phyloP scores from a whole-genome alignment of 2,113 vertebrate species.

The Cynocephalus volans region DNA sequence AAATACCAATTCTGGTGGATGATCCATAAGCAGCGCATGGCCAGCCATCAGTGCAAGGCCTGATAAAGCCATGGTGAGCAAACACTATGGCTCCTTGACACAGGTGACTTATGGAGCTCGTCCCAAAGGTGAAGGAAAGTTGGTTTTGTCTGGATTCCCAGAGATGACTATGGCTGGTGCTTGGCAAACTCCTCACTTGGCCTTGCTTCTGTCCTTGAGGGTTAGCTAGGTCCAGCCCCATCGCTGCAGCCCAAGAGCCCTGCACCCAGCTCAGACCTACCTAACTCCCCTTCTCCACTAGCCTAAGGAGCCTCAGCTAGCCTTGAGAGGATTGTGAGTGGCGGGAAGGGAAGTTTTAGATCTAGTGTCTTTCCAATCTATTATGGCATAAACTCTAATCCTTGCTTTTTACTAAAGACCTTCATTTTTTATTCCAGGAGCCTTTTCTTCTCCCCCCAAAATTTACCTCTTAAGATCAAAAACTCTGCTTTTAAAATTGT shows the following conservation, averaged over 20 bases:
- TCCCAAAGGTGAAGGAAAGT: background rate
- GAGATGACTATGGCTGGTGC: background rate
- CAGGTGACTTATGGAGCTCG: background rate
- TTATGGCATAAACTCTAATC: background rate
- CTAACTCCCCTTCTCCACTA: background rate
- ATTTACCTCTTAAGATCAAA: slow-evolving; percentile 67
- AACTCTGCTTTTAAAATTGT: slow-evolving; percentile 69
- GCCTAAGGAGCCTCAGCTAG: background rate
- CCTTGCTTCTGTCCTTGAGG: background rate
- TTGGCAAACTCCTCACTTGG: background rate
- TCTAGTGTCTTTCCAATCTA: background rate
- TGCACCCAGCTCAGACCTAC: background rate
- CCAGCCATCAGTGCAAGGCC: background rate
- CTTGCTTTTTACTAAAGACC: background rate
- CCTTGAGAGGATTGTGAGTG: background rate
- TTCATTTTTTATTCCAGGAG: slow-evolving; percentile 41
- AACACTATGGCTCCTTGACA: fast-evolving
- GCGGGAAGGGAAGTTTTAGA: background rate
- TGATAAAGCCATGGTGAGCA: fast-evolving
- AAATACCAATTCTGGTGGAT: fast-evolving
- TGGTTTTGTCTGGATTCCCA: background rate
- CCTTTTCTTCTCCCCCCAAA: slow-evolving; percentile 66
- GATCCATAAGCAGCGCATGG: background rate
- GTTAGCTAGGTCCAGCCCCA: background rate
- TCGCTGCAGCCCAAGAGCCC: background rate